Conservation (phyloP, 2,888 invertebrate species). For the Drosophila subsilvestris region DNA sequence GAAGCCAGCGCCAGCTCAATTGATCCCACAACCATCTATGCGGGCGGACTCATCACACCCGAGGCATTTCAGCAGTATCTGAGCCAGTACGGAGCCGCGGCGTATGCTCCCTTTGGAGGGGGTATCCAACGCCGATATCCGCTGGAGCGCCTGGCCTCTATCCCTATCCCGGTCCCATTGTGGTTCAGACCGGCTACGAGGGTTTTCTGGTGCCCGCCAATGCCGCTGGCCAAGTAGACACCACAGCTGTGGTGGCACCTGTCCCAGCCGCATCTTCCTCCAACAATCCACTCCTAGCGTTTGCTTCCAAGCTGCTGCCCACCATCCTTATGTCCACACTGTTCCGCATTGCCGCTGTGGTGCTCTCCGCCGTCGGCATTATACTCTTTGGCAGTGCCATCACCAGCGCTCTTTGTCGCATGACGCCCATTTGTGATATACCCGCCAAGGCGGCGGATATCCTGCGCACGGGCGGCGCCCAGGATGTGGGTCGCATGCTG, state of each 20-base stretch:
- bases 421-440: slow-evolving; percentile 86
- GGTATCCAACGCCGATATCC: slow-evolving; percentile 64
- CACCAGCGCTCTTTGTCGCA: slow-evolving; percentile 85
- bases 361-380: slow-evolving; percentile 84
- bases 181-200: slow-evolving; percentile 84
- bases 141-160: slow-evolving; percentile 62
- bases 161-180: slow-evolving; percentile 80
- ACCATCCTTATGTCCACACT: slow-evolving; percentile 80
- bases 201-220: slow-evolving; percentile 83
- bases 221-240: slow-evolving; percentile 30
- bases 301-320: slow-evolving; percentile 73
- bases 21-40: slow-evolving; percentile 77
- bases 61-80: slow-evolving; percentile 83
- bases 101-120: slow-evolving; percentile 59
- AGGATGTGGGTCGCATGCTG: slow-evolving; percentile 80
- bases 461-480: slow-evolving; percentile 73
- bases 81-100: slow-evolving; percentile 77
- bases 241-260: slow-evolving; percentile 42
- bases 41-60: slow-evolving; percentile 78
- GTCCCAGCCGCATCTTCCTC: slow-evolving; percentile 26
- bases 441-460: slow-evolving; percentile 81
- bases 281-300: slow-evolving; percentile 55
- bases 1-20: slow-evolving; percentile 69
- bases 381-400: slow-evolving; percentile 85
- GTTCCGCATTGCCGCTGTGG: slow-evolving; percentile 84